These are phyloP conservation scores for Drosophila hamatofila DNA, from an alignment of 2,888 invertebrate genomes.

Conservation along the genomic window DNA sequence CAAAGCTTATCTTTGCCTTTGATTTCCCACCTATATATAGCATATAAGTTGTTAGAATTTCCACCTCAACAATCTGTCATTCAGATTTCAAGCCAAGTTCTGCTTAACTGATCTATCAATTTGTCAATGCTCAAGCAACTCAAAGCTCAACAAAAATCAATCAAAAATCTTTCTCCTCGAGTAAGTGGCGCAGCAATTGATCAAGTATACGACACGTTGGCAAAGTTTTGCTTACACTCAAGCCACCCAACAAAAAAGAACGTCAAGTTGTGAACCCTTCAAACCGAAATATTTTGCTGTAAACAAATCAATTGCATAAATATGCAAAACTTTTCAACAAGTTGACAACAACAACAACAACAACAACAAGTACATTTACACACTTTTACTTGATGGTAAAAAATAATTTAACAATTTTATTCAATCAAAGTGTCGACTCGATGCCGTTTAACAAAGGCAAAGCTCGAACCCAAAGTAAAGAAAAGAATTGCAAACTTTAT, in stretches of 20 bases:
- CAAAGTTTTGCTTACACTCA: constrained; percentile 38
- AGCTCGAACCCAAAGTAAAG: constrained; percentile 1
- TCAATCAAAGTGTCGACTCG: constrained; percentile 69
- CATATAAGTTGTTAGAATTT: neutral
- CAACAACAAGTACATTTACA: constrained; percentile 34
- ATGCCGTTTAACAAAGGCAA: constrained; percentile 44
- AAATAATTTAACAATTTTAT: constrained; percentile 76
- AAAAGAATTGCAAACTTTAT: constrained; percentile 43
- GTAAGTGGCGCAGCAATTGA: constrained; percentile 57
- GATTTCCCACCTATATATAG: neutral
- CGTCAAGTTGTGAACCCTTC: constrained; percentile 63
- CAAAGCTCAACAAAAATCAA: constrained; percentile 57
- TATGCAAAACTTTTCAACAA: constrained; percentile 62
- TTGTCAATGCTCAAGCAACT: constrained; percentile 27
- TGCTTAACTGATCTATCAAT: constrained; percentile 24
- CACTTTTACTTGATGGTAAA: constrained; percentile 44
- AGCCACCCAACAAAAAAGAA: constrained; percentile 18
- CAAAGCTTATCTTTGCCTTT: neutral
- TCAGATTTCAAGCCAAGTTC: neutral
- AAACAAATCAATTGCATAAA: constrained; percentile 79
- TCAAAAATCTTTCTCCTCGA: constrained; percentile 47
- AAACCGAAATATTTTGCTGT: constrained; percentile 53
- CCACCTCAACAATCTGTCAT: neutral
- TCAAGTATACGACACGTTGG: constrained; percentile 63
- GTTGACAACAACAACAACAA: constrained; percentile 9